A percentile compares a stretch with the other conserved stretches of the same genome.
Conservation (phyloP, 53 echinoderm and acorn worm genomes). For the Holothuria leucospilota region DNA sequence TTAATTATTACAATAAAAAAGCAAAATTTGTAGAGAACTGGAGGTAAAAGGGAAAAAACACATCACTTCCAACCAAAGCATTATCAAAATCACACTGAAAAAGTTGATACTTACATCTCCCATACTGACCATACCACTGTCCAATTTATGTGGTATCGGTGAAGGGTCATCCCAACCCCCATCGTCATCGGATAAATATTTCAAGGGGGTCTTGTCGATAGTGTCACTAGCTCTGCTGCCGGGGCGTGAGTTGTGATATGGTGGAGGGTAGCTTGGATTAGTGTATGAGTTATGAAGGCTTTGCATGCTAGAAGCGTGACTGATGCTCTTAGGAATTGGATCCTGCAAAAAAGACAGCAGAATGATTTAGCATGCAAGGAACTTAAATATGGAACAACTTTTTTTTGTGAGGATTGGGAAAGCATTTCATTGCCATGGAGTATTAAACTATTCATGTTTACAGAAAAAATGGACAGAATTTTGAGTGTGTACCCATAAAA, state of each 20-base stretch:
- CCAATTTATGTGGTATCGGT: conserved; percentile 74
- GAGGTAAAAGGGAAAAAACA: too few species aligned
- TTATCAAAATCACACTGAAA: too few species aligned
- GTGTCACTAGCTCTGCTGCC: conserved; percentile 70
- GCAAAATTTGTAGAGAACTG: too few species aligned
- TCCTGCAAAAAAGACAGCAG: conserved; percentile 63
- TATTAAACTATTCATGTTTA: too few species aligned
- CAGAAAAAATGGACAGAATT: too few species aligned
- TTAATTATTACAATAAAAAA: too few species aligned
- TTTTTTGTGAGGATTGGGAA: too few species aligned
- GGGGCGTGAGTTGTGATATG: conserved; percentile 61
- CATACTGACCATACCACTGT: conserved; percentile 96
- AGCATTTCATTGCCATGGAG: too few species aligned
- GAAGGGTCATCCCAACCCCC: conserved; percentile 71
- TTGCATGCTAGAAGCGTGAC: conserved; percentile 85
- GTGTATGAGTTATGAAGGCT: conserved; percentile 83
- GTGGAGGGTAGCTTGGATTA: conserved; percentile 82
- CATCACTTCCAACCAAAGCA: too few species aligned
- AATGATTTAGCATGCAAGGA: not conserved
- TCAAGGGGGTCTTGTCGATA: conserved; percentile 70
- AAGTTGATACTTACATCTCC: conserved; percentile 65
- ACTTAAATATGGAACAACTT: too few species aligned
- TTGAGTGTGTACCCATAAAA: too few species aligned
- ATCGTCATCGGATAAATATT: conserved; percentile 77
- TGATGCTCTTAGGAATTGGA: conserved; percentile 92